Conservation (phyloP, 2,113 vertebrate species). For the Naja naja region DNA sequence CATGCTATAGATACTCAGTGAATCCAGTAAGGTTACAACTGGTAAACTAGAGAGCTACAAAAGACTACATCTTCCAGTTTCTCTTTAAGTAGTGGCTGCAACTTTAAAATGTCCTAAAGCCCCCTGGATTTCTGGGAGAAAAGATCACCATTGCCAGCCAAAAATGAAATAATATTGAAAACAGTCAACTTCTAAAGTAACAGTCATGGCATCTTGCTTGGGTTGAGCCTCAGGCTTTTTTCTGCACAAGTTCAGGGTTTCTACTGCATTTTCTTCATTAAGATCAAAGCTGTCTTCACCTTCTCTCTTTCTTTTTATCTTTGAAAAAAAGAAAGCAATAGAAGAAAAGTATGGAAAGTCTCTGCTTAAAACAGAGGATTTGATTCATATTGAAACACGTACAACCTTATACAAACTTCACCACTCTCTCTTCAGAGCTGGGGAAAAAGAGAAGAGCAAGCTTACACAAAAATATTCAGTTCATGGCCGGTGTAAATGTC, state of each 20-base stretch:
- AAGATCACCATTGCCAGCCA: not conserved
- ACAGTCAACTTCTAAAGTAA: not conserved
- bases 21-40: not conserved
- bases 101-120: not conserved
- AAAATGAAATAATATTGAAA: not conserved
- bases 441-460: not conserved
- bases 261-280: not conserved
- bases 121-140: not conserved
- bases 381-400: not conserved
- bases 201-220: not conserved
- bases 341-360: not conserved
- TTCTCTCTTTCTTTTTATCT: not conserved
- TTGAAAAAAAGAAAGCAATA: not conserved
- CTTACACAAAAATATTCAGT: not conserved
- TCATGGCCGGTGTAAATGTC: not conserved
- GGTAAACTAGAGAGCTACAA: not conserved
- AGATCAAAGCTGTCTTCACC: not conserved
- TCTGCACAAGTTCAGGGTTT: not conserved
- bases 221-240: not conserved
- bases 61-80: not conserved
- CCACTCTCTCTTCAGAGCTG: not conserved
- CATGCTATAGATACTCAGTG: not conserved
- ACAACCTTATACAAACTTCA: not conserved
- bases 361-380: not conserved
- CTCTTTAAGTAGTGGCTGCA: not conserved